Conservation (phyloP, 2,797 vertebrate species). For the Falco peregrinus region DNA sequence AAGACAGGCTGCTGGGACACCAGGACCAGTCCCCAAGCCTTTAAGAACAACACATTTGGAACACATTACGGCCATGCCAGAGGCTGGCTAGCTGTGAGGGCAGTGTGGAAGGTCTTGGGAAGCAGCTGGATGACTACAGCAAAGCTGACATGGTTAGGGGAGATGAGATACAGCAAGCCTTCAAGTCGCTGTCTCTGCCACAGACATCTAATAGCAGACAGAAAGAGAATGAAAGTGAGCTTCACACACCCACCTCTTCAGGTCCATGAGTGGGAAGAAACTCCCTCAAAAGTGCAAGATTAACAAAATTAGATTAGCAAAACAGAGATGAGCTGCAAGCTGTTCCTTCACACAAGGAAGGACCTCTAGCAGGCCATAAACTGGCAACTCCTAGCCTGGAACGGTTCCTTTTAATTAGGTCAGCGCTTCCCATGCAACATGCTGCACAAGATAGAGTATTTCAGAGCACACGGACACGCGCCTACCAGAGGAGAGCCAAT, state of each 20-base stretch:
- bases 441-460: neutral
- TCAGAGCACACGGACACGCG: neutral
- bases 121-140: neutral
- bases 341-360: conserved; percentile 53
- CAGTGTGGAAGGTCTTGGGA: neutral
- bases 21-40: neutral
- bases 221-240: conserved; percentile 54
- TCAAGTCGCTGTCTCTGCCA: neutral
- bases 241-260: conserved; percentile 61
- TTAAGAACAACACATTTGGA: neutral
- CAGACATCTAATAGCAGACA: conserved; percentile 51
- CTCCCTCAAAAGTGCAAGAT: conserved; percentile 59
- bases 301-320: conserved; percentile 69
- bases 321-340: conserved; percentile 52
- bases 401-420: conserved; percentile 66
- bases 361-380: conserved; percentile 43
- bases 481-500: neutral
- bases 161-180: conserved; percentile 10
- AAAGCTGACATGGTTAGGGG: neutral
- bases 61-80: neutral
- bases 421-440: conserved; percentile 42
- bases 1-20: neutral
- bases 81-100: neutral
- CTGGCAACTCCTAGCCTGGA: conserved; percentile 44
- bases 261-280: conserved; percentile 49